These are phyloP conservation scores for Amorpha juglandis DNA, from an alignment of 2,888 invertebrate genomes.

Conservation along the genomic window DNA sequence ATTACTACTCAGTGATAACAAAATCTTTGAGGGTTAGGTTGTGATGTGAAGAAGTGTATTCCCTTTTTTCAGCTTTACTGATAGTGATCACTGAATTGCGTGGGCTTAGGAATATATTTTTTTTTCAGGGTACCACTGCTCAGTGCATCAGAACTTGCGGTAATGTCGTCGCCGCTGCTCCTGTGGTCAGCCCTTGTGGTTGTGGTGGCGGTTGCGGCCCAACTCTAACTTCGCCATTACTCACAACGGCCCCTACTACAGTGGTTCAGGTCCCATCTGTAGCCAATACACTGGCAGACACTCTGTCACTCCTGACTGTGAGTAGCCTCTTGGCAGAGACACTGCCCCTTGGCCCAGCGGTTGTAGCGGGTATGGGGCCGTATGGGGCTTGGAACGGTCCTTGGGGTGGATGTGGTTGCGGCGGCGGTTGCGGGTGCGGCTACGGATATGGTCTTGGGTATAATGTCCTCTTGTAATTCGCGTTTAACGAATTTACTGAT, in stretches of 20 bases:
- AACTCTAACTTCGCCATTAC: background rate
- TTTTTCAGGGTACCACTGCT: slow-evolving; percentile 51
- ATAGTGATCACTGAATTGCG: too few species aligned
- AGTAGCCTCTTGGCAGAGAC: slow-evolving; percentile 64
- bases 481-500: background rate
- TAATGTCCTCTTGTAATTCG: slow-evolving; percentile 22
- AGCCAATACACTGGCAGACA: slow-evolving; percentile 65
- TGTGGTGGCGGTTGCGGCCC: background rate
- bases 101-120: too few species aligned
- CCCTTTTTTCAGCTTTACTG: too few species aligned
- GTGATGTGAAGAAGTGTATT: too few species aligned
- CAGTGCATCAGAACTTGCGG: slow-evolving; percentile 40
- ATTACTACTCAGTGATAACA: too few species aligned
- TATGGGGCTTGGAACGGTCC: slow-evolving; percentile 12
- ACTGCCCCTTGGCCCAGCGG: slow-evolving; percentile 52
- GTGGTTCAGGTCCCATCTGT: slow-evolving; percentile 50
- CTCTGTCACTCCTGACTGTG: slow-evolving; percentile 68
- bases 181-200: slow-evolving; percentile 9
- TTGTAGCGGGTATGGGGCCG: slow-evolving; percentile 35
- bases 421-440: slow-evolving; percentile 38
- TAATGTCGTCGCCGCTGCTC: slow-evolving; percentile 8
- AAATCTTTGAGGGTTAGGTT: too few species aligned
- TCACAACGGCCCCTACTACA: slow-evolving; percentile 31
- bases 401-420: slow-evolving; percentile 41
- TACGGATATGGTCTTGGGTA: slow-evolving; percentile 36